These are phyloP conservation scores for Meda fulgida DNA, from an alignment of 2,797 vertebrate genomes.

Conservation along the genomic window DNA sequence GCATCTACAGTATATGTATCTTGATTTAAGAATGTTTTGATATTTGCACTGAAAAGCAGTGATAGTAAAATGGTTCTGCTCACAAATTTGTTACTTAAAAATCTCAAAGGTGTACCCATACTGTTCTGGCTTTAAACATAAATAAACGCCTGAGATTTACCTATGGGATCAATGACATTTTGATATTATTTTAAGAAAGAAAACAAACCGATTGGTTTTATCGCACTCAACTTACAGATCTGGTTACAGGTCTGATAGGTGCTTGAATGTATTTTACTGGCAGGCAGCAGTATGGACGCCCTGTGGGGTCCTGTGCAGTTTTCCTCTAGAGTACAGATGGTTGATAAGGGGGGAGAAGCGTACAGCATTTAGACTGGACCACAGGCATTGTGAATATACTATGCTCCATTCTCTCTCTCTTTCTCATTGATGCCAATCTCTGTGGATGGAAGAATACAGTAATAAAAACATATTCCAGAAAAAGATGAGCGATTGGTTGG, in stretches of 20 bases:
- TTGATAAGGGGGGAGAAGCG: constrained; percentile 70
- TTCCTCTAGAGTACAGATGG: constrained; percentile 65
- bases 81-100: neutral
- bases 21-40: neutral
- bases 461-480: constrained; percentile 44
- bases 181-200: constrained; percentile 45
- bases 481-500: neutral
- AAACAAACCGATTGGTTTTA: constrained; percentile 41
- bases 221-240: constrained; percentile 33
- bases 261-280: constrained; percentile 45
- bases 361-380: constrained; percentile 61
- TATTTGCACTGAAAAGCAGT: neutral
- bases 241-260: constrained; percentile 32
- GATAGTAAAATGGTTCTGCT: neutral
- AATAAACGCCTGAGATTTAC: constrained; percentile 32
- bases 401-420: constrained; percentile 51
- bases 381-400: constrained; percentile 66
- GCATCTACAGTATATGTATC: neutral
- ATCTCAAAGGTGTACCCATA: neutral
- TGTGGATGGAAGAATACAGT: constrained; percentile 40
- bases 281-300: constrained; percentile 46
- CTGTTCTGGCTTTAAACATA: constrained; percentile 37
- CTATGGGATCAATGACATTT: constrained; percentile 34
- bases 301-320: constrained; percentile 54
- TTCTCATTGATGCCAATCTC: constrained; percentile 41